A percentile compares a stretch with the other conserved stretches of the same genome.
Conservation (phyloP, 30 jellyfish, hydroid and myxozoan genomes). For the Cassiopea xamachana region DNA sequence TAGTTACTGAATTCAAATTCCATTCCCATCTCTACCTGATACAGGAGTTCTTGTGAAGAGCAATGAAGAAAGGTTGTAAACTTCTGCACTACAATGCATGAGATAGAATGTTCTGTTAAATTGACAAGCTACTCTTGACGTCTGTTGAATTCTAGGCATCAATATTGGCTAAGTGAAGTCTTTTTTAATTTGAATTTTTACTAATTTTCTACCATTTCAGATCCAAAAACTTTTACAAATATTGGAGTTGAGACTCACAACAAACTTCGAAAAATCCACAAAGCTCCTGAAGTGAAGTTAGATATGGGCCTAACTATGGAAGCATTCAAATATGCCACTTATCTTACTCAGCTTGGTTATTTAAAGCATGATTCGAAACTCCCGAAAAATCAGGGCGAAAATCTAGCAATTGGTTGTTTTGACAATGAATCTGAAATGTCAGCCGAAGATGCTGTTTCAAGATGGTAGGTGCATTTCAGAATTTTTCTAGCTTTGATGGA, state of each 20-base stretch:
- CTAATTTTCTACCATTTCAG: slow-evolving; percentile 20
- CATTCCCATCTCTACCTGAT: no score
- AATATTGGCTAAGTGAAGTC: neutral
- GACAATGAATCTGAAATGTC: slow-evolving; percentile 97
- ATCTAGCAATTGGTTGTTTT: slow-evolving; percentile 94
- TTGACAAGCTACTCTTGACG: no score
- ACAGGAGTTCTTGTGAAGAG: no score
- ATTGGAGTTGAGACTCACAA: slow-evolving; percentile 93
- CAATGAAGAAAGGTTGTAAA: no score
- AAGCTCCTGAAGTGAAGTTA: slow-evolving; percentile 79
- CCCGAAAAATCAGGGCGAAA: slow-evolving; percentile 88
- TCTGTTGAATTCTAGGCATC: no score
- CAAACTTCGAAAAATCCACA: slow-evolving; percentile 85
- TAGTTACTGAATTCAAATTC: no score
- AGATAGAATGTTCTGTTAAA: no score
- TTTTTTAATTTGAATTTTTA: neutral
- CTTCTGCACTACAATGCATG: no score
- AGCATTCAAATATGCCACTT: slow-evolving; percentile 88
- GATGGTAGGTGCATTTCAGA: slow-evolving; percentile 75
- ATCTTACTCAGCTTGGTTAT: slow-evolving; percentile 84
- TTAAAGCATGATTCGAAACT: slow-evolving; percentile 80
- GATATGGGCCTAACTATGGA: slow-evolving; percentile 74
- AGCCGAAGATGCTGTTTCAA: slow-evolving; percentile 98
- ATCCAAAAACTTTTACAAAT: slow-evolving; percentile 87
- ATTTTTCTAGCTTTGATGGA: neutral